Base-by-base conservation (phyloP, 2,888 invertebrate species). In the Rhodophaea formosa region DNA sequence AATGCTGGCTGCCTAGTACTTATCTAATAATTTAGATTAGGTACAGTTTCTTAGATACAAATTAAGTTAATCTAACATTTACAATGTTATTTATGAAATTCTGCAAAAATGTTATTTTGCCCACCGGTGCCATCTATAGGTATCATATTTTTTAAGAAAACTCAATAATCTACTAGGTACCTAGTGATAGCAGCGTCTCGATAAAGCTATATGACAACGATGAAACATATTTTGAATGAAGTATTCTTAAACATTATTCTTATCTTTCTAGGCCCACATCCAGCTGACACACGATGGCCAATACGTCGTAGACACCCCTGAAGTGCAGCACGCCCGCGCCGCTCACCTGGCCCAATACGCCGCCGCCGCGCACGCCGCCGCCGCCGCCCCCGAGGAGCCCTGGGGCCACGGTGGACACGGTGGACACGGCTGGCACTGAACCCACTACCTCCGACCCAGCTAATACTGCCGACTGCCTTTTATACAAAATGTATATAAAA, bases 231-330 rank as follows among this genome's bases (percentile, higher is more conserved):
- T 3, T n/a, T 15, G 23, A 23, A 8, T 45, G 3, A 12, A 46
- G 23, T 8, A 15, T 12, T 17, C 7, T 47, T 12, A 35, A 15
- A 14, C 7, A 23, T 44, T 46, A 8, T 39, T 42, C 7, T 8
- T 47, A 47, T 47, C 6, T 35, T 54, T n/a, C 12, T 82, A 82
- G 78, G 91, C 91, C 59, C 82, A 91, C 79, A 90, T 91, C 77
- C 90, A 91, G 65, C 84, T 91, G 65, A 89, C 89, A 68, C 91
- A 90, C 77, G 91, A 91, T 74, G 91, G 90, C 17, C 90, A 90
- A 68, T 90, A 85, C 86, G 89, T 91, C 23, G 87, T 89, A 0
- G 91, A 91, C 80, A 90, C 91, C 58, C 91, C 90, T 58, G 90
- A 90, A 72, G 91, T 91, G 0, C 89, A 90, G 53, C 91, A 91